Conservation (phyloP, 2,113 vertebrate species). For the Melospiza melodia region DNA sequence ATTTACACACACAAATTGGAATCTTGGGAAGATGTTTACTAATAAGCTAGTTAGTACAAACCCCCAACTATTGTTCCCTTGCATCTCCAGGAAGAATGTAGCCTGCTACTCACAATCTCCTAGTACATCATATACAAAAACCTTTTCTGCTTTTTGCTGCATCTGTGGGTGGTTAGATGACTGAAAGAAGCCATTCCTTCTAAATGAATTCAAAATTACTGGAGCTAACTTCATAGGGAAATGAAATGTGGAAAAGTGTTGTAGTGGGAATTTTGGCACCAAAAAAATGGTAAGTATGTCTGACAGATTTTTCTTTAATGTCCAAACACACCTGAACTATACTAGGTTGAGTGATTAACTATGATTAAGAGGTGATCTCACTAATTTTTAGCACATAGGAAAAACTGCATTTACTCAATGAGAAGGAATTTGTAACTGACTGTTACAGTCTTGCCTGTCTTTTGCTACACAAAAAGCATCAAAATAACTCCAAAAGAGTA, state of each 20-base stretch:
- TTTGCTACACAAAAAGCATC: not conserved
- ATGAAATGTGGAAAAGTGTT: not conserved
- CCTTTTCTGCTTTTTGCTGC: not conserved
- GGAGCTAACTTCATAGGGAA: constrained; percentile 1
- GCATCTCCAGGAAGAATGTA: not conserved
- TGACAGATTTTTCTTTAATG: constrained; percentile 22
- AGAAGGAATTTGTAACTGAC: not conserved
- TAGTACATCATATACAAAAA: not conserved
- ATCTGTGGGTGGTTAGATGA: not conserved
- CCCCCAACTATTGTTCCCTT: not conserved
- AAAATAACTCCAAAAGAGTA: not conserved
- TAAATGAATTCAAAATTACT: constrained; percentile 52
- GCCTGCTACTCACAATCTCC: not conserved
- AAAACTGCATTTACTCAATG: not conserved
- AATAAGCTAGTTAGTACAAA: not conserved
- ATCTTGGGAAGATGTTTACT: not conserved
- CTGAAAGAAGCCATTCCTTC: constrained; percentile 4
- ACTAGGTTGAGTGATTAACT: not conserved
- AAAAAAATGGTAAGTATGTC: not conserved
- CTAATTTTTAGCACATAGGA: not conserved
- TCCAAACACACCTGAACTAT: constrained; percentile 4
- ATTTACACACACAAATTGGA: not conserved
- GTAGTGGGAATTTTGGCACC: not conserved
- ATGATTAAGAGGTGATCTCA: constrained; percentile 10
- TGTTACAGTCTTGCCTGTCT: not conserved